Percentiles rank a stretch among this genome's conserved stretches.
phyloP scores from a whole-genome alignment of 2,888 invertebrate species.

The Andrena trimmerana region DNA sequence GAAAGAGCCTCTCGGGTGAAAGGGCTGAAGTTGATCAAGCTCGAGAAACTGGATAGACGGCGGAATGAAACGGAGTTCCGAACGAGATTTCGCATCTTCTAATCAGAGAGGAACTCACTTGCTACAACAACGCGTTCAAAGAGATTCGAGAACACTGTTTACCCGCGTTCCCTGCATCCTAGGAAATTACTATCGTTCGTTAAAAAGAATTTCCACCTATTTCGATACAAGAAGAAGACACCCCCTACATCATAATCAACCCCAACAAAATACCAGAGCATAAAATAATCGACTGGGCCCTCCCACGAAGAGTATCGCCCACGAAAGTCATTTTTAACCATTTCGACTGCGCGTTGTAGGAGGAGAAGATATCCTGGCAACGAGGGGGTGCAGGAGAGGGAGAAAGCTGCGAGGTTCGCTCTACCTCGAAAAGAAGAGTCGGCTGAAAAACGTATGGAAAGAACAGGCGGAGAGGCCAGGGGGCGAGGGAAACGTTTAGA shows the following conservation, averaged over 20 bases:
- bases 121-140: too few species aligned
- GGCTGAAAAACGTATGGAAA: constrained; percentile 41
- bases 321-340: not conserved
- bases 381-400: not conserved
- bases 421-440: constrained; percentile 17
- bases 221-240: not conserved
- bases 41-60: too few species aligned
- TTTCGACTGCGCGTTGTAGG: not conserved
- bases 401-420: not conserved
- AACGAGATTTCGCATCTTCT: too few species aligned
- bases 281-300: not conserved
- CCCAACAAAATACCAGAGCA: not conserved
- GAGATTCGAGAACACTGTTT: not conserved
- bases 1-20: too few species aligned
- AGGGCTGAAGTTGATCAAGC: too few species aligned
- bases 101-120: too few species aligned
- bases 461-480: not conserved
- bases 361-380: not conserved
- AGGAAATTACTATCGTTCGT: not conserved
- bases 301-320: not conserved
- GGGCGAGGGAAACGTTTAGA: constrained; percentile 64
- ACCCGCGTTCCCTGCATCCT: not conserved
- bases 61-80: too few species aligned
- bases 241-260: not conserved
- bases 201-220: not conserved